phyloP scores from a whole-genome alignment of 2,888 invertebrate species.

The Leucania comma region DNA sequence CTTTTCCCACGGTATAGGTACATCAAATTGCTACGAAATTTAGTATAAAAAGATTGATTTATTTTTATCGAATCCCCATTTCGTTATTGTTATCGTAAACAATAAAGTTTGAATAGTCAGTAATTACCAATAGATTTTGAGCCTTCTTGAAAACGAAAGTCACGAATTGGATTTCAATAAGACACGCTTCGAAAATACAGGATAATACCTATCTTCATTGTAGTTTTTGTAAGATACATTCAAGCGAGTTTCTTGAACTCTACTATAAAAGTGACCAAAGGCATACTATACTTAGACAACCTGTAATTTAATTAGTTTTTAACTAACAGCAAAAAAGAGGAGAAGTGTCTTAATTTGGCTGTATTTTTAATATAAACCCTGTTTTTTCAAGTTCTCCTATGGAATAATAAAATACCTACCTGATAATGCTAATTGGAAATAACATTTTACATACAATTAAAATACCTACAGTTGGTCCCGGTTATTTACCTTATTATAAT shows the following conservation, averaged over 20 bases:
- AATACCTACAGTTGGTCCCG: not conserved
- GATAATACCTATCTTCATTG: not conserved
- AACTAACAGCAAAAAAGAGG: too few relatives aligned
- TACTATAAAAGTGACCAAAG: not conserved
- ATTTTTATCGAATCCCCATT: conserved; percentile 3
- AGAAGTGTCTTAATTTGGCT: too few relatives aligned
- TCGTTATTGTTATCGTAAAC: conserved; percentile 24
- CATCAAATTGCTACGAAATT: conserved; percentile 18
- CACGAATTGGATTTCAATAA: conserved; percentile 17
- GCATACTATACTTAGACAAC: not conserved
- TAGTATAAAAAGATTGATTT: conserved; percentile 16
- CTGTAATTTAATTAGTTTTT: too few relatives aligned
- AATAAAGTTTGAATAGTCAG: conserved; percentile 18
- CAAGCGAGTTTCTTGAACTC: not conserved
- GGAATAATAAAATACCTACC: not conserved
- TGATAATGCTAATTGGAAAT: not conserved
- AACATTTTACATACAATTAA: conserved; percentile 8
- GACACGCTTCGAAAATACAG: not conserved
- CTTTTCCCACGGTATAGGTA: conserved; percentile 79
- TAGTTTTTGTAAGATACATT: conserved; percentile 3
- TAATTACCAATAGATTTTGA: not conserved
- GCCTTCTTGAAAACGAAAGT: not conserved
- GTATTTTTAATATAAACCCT: too few relatives aligned
- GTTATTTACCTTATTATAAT: not conserved
- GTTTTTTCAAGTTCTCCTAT: too few relatives aligned